Base-by-base conservation (phyloP, 2,113 vertebrate genomes). In the Cheilinus undulatus region DNA sequence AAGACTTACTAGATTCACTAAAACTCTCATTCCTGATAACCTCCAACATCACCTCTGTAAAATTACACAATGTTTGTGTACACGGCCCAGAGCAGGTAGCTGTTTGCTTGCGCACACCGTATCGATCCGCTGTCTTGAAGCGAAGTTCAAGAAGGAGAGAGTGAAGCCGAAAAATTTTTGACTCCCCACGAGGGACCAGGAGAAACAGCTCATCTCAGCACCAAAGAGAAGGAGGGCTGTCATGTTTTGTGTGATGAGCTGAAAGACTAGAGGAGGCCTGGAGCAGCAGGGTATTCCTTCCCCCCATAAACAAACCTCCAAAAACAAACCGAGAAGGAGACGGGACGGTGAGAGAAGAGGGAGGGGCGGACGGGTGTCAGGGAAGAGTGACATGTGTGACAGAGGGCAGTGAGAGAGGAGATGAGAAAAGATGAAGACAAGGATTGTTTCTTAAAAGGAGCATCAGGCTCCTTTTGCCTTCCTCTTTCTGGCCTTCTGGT, bases 241-340 rank as follows among this genome's bases (percentile, higher is more conserved):
- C 93, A 93, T 93, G 93, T 94, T 89, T 84, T 57, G 71, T 78
- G 83, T 92, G 91, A 94, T 89, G 91, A 92, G 91, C 91, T 91
- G 89, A 91, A 93, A 93, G 91, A 84, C 76, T 61, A 68, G 87
- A 85, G 69, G 71, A 73, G 73, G 87, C 87, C 89, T 69, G 85
- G 76, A 90, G 84, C 89, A 76, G 77, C 78, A 23, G 90, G 88
- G 83, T 87, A 87, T 89, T 84, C 89, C 88, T 86, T 85, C 76
- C 89, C 79, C 84, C 85, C 69, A 57, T 82, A 88, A 91, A 90
- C 91, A 92, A 91, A 92, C 89, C 85, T 83, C 84, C 61, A 40
- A 87, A 91, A 42, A 87, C 90, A 42, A 19, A 89, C 92, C 82
- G 87, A 86, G 88, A 90, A 63, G 77, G 81, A 86, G 87, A 88